Evolutionary conservation across 2,888 invertebrate genomes (phyloP).

Genomic region (Caenorhabditis zanzibari): DNA sequence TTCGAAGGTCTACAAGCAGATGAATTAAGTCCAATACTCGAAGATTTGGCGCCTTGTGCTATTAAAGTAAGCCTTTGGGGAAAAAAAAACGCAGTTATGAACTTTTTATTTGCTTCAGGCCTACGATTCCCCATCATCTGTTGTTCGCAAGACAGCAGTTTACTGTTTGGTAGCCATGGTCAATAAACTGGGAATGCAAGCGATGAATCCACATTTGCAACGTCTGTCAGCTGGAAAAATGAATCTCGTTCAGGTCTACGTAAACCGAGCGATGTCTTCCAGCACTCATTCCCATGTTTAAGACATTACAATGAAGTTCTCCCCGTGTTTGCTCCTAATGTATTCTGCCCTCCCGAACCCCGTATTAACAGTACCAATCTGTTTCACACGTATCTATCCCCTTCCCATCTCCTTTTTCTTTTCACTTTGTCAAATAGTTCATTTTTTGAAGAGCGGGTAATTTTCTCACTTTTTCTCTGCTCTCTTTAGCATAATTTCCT

Average conservation of each 20-base stretch:
- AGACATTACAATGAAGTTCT: background rate
- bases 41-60: constrained; percentile 58
- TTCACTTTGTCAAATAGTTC: constrained; percentile 25
- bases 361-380: background rate
- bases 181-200: constrained; percentile 58
- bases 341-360: background rate
- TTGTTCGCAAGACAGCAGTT: constrained; percentile 60
- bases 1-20: constrained; percentile 54
- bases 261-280: constrained; percentile 57
- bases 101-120: constrained; percentile 28
- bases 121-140: constrained; percentile 52
- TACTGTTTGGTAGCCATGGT: constrained; percentile 67
- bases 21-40: constrained; percentile 53
- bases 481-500: constrained; percentile 38
- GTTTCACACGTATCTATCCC: background rate
- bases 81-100: too few relatives aligned
- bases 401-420: background rate
- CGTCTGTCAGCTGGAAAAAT: constrained; percentile 39
- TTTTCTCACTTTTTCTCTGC: constrained; percentile 17
- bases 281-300: constrained; percentile 61
- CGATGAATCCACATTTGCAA: constrained; percentile 48
- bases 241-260: constrained; percentile 60
- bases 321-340: background rate
- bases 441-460: constrained; percentile 29
- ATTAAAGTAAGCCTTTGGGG: constrained; percentile 14